Evolutionary conservation across 2,888 invertebrate species (phyloP), one percentile per base, ranked within the genome.

Genomic region (Platyscelio sp.): DNA sequence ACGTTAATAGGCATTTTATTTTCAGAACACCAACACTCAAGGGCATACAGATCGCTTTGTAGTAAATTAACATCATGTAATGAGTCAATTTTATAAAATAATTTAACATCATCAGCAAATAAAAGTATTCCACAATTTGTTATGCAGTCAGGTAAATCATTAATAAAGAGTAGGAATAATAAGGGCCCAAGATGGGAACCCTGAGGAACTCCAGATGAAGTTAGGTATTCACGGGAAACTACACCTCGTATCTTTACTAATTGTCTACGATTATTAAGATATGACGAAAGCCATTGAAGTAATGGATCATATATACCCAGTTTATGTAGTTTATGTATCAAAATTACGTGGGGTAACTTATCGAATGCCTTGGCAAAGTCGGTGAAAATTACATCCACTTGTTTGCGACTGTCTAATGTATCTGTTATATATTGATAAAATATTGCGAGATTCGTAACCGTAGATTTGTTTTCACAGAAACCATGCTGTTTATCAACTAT

Each of bases 331-430:
- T 87, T 89, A 20, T 38, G 2, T 18, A 88, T 7, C 2, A 90
- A 68, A 24, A 84, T 49, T 6, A 60, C 24, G 60, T 88, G 87
- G 24, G 77, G 49, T 2, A 90, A 80, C n/a, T 76, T 76, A 61
- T 90, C 89, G 67, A 89, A 90, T 3, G 90, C 89, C 22, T 90
- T 88, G 1, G 61, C 71, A 24, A 90, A 87, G 51, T 87, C 86
- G 0, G 83, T 86, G 43, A 87, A 88, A n/a, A 82, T 80, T 1
- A 63, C 78, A 56, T 86, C 85, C 1, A 87, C 77, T 67, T 87
- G 79, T 1, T 13, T 3, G 29, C 70, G 61, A 13, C 67, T 33
- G 7, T 88, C 87, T 2, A 90, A 56, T 9, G 61, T 24, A 3
- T 72, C 43, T 24, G 74, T 71, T 24, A 89, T 58, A 81, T 82